Percentiles rank a stretch among this genome's conserved stretches.
Conservation (phyloP, 2,797 vertebrate species). For the Diplodus puntazzo region DNA sequence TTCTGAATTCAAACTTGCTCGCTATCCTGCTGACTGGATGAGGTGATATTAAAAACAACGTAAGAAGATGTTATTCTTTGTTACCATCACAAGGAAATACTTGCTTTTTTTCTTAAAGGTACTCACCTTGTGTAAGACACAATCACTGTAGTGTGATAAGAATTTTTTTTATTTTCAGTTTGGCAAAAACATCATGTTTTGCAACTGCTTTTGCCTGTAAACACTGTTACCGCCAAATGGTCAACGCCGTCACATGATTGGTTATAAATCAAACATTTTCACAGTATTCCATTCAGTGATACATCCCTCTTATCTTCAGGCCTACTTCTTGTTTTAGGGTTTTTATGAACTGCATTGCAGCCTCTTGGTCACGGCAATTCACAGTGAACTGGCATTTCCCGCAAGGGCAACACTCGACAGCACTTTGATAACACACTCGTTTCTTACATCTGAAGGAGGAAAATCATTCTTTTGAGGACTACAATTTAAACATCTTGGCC, state of each 20-base stretch:
- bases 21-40: neutral
- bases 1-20: neutral
- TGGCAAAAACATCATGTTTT: neutral
- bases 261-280: neutral
- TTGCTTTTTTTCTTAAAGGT: no score
- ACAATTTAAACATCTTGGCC: no score
- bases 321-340: neutral
- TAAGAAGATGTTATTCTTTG: no score
- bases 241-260: neutral
- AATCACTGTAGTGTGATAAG: neutral
- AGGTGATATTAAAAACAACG: neutral
- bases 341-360: neutral
- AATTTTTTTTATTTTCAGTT: neutral
- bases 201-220: no score
- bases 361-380: constrained; percentile 5
- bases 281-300: neutral
- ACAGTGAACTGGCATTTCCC: constrained; percentile 44
- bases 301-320: neutral
- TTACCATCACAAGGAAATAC: no score
- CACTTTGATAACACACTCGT: constrained; percentile 20
- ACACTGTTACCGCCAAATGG: neutral
- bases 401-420: constrained; percentile 23
- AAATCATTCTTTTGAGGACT: no score
- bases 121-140: neutral
- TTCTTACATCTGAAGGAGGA: no score